Base-by-base conservation (phyloP, 2,797 vertebrate genomes). In the Poliocrania exsul region DNA sequence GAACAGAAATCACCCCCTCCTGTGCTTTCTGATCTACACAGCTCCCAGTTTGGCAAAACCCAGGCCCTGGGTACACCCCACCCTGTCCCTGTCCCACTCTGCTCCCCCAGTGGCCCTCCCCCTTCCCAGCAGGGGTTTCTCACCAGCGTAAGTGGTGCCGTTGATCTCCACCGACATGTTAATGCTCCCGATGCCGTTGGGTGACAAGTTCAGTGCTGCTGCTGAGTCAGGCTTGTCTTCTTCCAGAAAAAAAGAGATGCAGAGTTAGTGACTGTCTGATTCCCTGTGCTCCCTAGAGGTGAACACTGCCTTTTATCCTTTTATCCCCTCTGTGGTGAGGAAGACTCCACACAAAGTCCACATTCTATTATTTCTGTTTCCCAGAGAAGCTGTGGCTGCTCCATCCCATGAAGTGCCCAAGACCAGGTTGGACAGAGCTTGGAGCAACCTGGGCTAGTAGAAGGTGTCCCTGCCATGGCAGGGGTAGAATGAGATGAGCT, bases 91-190 rank as follows among this genome's bases (percentile, higher is more conserved):
- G 0, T 18, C 56, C 57, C 6, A 0, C 35, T 3, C 60, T 40
- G 60, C 28, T 9, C 26, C 33, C 13, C 47, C 38, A 8, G 25
- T 7, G n/a, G 35, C 40, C 25, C 37, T 25, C 50, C 17, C 3
- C 3, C 46, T 3, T 15, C 65, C 49, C 3, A 0, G 35, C 12
- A 51, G 0, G 6, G 7, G 21, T 33, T 14, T 58, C 98, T 98
- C 96, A 99, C 99, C 99, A 94, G 99, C 98, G 12, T 99, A 99
- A 92, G 99, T 97, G 24, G 98, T 99, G 86, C 99, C 99, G 1
- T 99, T 99, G 83, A 99, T 99, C 97, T 99, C 99, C 98, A 99
- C 98, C 10, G 99, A 99, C 94, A 99, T 99, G 81, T 98, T 99
- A 93, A 99, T 99, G 93, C 99, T 99, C 88, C 99, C 98, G 1